Evolutionary conservation across 2,113 vertebrate genomes (phyloP), one percentile per base, ranked within the genome.

Genomic region (Pterocles orientalis): DNA sequence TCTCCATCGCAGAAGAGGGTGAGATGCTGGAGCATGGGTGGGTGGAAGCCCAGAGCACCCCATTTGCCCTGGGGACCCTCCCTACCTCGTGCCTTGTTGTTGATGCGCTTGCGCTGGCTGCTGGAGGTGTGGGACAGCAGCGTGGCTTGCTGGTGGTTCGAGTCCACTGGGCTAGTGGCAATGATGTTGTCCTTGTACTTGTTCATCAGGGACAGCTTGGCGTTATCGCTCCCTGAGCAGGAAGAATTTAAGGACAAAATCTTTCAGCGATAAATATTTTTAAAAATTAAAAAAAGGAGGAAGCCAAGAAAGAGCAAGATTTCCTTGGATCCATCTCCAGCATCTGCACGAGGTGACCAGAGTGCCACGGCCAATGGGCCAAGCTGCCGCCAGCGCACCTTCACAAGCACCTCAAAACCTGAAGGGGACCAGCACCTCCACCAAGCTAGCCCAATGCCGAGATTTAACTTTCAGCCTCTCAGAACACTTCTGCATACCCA

Each of bases 111-210:
- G 92, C 99, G 99, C 94, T 99, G 99, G 97, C 98, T 99, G 92
- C 99, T 99, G 97, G 99, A 99, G 56, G 99, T 99, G 95, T 99
- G 99, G 6, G 99, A 99, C 50, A 99, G 98, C 89, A 99, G 97
- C 0, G 99, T 99, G 97, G 99, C 99, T 95, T 99, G 99, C 96
- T 99, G 99, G 97, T 99, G 99, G 97, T 99, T 99, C 10, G 99
- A 98, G 97, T 99, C 99, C 86, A 99, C 98, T 0, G 99, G 99
- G 96, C 99, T 99, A 29, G 99, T 99, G 92, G 99, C 99, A 1
- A 99, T 99, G 97, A 99, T 99, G 97, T 99, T 99, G 98, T 99
- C 99, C 97, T 99, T 99, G 97, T 99, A 99, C 93, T 99, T 99
- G 98, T 99, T 99, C 99, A 99, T 99, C 90, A 99, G 97, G 31